Evolutionary conservation across 2,888 invertebrate species (phyloP), one percentile per base, ranked within the genome.

Genomic region (Seladonia tumulorum): DNA sequence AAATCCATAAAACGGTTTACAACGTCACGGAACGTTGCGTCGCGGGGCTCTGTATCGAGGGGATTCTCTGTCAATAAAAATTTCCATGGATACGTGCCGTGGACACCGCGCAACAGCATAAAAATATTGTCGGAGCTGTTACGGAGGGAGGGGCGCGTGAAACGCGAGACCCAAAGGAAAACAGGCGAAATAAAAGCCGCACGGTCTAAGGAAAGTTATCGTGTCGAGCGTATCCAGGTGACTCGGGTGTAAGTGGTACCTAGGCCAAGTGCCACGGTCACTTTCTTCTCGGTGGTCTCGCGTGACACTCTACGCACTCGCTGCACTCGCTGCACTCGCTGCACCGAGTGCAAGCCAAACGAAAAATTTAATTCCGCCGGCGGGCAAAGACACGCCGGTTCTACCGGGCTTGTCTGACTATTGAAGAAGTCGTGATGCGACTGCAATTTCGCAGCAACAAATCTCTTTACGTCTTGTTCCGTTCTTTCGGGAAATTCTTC

Each of bases 231-330:
- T 87, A 84, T 78, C 73, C 79, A 80, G 74, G 70, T 76, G 71
- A 83, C 83, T 84, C 60, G 83, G 68, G 75, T 81, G 83, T 87
- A 88, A 89, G 81, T 85, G 82, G 78, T 78, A 83, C 79, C 85
- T 88, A 90, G 86, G 87, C 88, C 86, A 90, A 85, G 88, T 81
- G 76, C 78, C 85, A 89, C 66, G 88, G 88, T 87, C 85, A 91
- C 92, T 92, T 92, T 92, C 90, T 88, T 91, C 86, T 77, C 77
- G 83, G 84, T 74, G 83, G 88, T 87, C 83, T 89, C 84, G 76
- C 78, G 85, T 88, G 87, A 87, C 87, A 79, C 72, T 79, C 35
- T 5, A 5, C 12, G 25, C 57, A 47, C 47, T 14, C 47, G 16
- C 47, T 16, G 47, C 14, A 12, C 16, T 49, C 14, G 18, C 3